Evolutionary conservation across 2,113 vertebrate species (phyloP), one percentile per base, ranked within the genome.

Genomic region (Gymnogyps californianus): DNA sequence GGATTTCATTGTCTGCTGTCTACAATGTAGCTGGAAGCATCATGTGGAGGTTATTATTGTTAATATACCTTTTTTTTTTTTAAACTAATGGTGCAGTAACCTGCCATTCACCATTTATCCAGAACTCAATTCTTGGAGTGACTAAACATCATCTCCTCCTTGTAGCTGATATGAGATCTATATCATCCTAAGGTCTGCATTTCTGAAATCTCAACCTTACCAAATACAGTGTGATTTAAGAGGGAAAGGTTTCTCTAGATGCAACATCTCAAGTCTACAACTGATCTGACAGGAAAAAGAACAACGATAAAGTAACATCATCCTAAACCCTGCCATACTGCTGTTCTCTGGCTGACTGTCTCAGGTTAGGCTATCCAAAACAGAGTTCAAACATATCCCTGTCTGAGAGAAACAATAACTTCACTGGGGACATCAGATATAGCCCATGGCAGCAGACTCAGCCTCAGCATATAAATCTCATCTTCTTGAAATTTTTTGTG

Each of bases 281-380:
- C 7, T 76, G 31, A 52, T 82, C 54, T 34, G 42, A 54, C 11
- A 54, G 6, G 19, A 36, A 28, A 47, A 58, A 11, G 20, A 84
- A 7, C 6, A 85, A 14, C 0, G 0, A 47, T 16, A 55, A 66
- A 70, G 16, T 10, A 42, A 22, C 7, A 1, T 29, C 16, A 59
- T 42, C 16, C 16, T 38, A 70, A 46, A 29, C 5, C 16, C 22
- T 64, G 9, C 3, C 44, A 17, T 29, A 31, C 7, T 29, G 26
- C 16, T 29, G 2, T 38, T 47, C 26, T 42, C 8, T 40, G 20
- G 11, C 17, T 83, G 36, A 34, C 26, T 34, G 11, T 57, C 52
- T 66, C 42, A 34, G 31, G 4, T 69, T 26, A 54, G 6, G 10
- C 12, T 38, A 34, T 64, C 51, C 55, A 38, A 75, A 87, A 38